Evolutionary conservation across 1,140 invertebrate species (phyloP), one percentile per base, ranked within the genome.

Genomic region (Manduca sexta): DNA sequence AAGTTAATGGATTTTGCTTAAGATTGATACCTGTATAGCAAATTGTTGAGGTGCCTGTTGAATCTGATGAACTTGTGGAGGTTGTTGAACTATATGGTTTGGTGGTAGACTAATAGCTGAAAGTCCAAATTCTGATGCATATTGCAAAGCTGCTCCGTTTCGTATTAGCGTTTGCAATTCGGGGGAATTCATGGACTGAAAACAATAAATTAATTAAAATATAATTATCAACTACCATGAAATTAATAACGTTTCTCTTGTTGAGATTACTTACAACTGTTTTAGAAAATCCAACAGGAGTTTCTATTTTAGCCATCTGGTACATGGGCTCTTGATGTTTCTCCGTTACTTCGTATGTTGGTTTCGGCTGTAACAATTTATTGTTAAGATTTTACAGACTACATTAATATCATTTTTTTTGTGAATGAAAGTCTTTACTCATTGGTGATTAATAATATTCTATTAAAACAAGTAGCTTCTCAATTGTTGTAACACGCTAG

Each of bases 151-250:
- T 41, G 85, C 81, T 12, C 80, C 84, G 49, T 89, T 88, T 18
- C 88, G 87, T 5, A 90, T 55, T 2, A 90, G 61, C 17, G 87
- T 82, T 54, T 89, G 89, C 1, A 91, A 60, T 51, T 91, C 88
- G 14, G 86, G 83, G 2, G 88, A 78, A 12, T 87, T 87, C 11
- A 90, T 52, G 1, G 86, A 57, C 78, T 84, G 60, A 0, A 49
- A 73, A 67, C 7, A 55, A 33, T 45, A 14, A 15, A 44, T 26
- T 47, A 18, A 37, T 45, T 12, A 38, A 13, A 40, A 48, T 15
- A 18, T 11, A 43, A 13, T 31, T 3, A 7, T 45, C 48, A 10
- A n/a, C 21, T 26, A 5, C 8, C 8, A 26, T 26, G 21, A 26
- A 26, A 5, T 26, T 3, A 26, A 26, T 26, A 26, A 26, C 21